Evolutionary conservation across 2,888 invertebrate genomes (phyloP), one percentile per base, ranked within the genome.

Genomic region (Dryobotodes eremita): DNA sequence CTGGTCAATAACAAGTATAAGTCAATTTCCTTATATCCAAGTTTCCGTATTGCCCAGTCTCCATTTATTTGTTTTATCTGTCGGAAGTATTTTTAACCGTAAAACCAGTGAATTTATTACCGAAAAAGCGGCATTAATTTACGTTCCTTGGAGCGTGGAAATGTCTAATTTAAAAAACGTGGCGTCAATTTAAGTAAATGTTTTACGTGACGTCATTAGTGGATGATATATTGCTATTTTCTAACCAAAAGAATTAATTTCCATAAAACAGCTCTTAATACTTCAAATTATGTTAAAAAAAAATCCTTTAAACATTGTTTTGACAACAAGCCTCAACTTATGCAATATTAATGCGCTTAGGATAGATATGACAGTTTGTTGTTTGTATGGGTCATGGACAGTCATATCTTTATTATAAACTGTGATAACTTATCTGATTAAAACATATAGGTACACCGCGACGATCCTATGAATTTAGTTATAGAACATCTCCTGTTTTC

Each of bases 21-120:
- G 70, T 82, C 31, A 70, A 73, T 79, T 87, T 87, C 83, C 83
- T 82, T 55, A 53, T 77, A 71, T 15, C n/a, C 72, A 72, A 80
- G 83, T 79, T 88, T 88, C 89, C 86, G 86, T 80, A 88, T 80
- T 77, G 55, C 73, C 23, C 48, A 71, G 80, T 70, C 36, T 69
- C 55, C 15, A 62, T 55, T 59, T 79, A 75, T 84, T 80, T 79
- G 79, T 86, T 82, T 84, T 59, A 74, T 84, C 64, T 61, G 79
- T 68, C 83, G 79, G 83, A 89, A 83, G 77, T 82, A 81, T 79
- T 71, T 74, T 70, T 72, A 77, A 69, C 48, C 71, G 71, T 82
- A 70, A 77, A 87, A 84, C 82, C 42, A 75, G 23, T 62, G 46
- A 73, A 80, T 85, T 87, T 82, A 88, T 80, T 72, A 71, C 75